These are phyloP conservation scores for Caenorhabditis brenneri DNA, from an alignment of 1,140 invertebrate genomes.

Conservation along the genomic window DNA sequence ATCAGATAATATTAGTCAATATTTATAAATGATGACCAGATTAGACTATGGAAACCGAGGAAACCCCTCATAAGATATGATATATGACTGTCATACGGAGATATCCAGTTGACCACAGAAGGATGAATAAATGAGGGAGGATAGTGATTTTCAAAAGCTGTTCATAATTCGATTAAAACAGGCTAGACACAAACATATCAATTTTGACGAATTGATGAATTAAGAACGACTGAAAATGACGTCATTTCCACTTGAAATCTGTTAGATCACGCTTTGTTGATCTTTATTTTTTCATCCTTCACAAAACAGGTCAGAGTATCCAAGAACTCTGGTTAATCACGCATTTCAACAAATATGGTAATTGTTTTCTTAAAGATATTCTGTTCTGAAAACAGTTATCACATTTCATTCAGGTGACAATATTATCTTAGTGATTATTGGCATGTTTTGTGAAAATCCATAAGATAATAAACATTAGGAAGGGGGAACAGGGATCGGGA, in stretches of 20 bases:
- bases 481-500: no score
- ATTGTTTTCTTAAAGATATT: not conserved
- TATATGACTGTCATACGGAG: not conserved
- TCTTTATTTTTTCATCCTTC: not conserved
- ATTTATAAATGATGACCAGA: not conserved
- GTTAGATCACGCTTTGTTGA: not conserved
- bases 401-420: no score
- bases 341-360: not conserved
- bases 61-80: not conserved
- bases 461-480: no score
- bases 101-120: no score
- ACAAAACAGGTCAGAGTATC: not conserved
- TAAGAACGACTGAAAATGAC: not conserved
- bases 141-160: not conserved
- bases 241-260: constrained; percentile 21
- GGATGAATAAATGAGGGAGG: not conserved
- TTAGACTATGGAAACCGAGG: not conserved
- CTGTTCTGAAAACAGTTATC: no score
- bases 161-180: not conserved
- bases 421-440: no score
- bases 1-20: not conserved
- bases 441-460: no score
- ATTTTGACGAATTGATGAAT: not conserved
- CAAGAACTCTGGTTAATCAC: not conserved
- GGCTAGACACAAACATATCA: not conserved